Conservation (phyloP, 1,140 invertebrate species). For the Caenorhabditis tropicalis region DNA sequence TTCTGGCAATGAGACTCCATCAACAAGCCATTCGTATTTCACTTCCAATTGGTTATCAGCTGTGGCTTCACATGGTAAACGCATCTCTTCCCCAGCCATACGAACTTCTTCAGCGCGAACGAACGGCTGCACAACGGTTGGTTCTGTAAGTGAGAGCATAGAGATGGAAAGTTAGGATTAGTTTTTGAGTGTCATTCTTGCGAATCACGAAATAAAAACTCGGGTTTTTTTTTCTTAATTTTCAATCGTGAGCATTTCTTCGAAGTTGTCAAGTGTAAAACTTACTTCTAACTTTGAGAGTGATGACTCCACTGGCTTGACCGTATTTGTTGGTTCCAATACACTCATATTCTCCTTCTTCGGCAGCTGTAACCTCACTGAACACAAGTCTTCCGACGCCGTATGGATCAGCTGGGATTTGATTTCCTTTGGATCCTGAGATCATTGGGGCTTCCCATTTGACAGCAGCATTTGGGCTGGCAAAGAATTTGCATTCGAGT, state of each 20-base stretch:
- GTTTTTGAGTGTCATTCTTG: not conserved
- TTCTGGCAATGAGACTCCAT: constrained; percentile 79
- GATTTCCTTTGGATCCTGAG: constrained; percentile 56
- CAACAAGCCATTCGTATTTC: constrained; percentile 85
- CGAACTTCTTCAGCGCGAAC: constrained; percentile 54
- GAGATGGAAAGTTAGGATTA: not conserved
- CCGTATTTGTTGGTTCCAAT: constrained; percentile 70
- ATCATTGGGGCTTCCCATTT: constrained; percentile 81
- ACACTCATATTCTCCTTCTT: constrained; percentile 71
- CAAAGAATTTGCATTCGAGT: constrained; percentile 89
- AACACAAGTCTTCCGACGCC: constrained; percentile 82
- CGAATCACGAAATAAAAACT: too few species aligned
- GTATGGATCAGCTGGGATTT: constrained; percentile 64
- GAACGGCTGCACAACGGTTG: constrained; percentile 65
- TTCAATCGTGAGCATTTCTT: too few species aligned
- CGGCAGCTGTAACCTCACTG: constrained; percentile 77
- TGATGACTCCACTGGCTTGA: constrained; percentile 60
- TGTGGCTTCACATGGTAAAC: constrained; percentile 90
- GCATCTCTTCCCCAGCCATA: constrained; percentile 82
- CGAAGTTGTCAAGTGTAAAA: too few species aligned
- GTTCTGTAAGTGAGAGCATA: constrained; percentile 60
- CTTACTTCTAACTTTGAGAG: constrained; percentile 66
- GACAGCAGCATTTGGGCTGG: constrained; percentile 89
- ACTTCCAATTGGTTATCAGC: constrained; percentile 82
- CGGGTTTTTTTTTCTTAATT: too few species aligned